A percentile compares a stretch with the other conserved stretches of the same genome.
Evolutionary conservation across 2,113 vertebrate genomes (phyloP).

Genomic region (Silurus glanis): DNA sequence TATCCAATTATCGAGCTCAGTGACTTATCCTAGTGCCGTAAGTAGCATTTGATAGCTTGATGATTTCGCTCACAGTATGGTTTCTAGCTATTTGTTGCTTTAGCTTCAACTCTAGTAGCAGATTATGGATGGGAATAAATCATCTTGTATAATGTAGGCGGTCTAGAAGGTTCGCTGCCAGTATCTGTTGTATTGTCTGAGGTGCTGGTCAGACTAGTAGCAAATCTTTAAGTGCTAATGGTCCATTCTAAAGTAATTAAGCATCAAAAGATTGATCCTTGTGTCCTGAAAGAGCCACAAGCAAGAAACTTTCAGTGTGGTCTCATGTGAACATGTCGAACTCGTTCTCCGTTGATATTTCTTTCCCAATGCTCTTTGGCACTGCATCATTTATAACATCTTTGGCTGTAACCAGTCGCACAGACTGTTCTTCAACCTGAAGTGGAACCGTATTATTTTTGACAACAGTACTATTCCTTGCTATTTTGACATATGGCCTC

Average conservation of each 20-base stretch:
- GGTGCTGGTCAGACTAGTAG: not conserved
- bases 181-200: not conserved
- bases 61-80: slow-evolving; percentile 26
- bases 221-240: not conserved
- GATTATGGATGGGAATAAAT: slow-evolving; percentile 21
- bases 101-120: not conserved
- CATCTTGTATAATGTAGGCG: not conserved
- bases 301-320: not conserved
- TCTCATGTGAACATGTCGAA: not conserved
- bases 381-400: not conserved
- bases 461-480: slow-evolving; percentile 4
- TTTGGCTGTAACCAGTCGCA: not conserved
- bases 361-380: not conserved
- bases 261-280: not conserved
- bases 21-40: slow-evolving; percentile 23
- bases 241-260: not conserved
- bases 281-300: not conserved
- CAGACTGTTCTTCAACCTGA: not conserved
- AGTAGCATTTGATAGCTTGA: slow-evolving; percentile 36
- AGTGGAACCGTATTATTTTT: not conserved
- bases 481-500: slow-evolving; percentile 43
- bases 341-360: not conserved
- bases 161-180: not conserved
- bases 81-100: not conserved
- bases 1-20: slow-evolving; percentile 28